Conservation (phyloP, 2,797 vertebrate genomes). For the Gouania willdenowi region DNA sequence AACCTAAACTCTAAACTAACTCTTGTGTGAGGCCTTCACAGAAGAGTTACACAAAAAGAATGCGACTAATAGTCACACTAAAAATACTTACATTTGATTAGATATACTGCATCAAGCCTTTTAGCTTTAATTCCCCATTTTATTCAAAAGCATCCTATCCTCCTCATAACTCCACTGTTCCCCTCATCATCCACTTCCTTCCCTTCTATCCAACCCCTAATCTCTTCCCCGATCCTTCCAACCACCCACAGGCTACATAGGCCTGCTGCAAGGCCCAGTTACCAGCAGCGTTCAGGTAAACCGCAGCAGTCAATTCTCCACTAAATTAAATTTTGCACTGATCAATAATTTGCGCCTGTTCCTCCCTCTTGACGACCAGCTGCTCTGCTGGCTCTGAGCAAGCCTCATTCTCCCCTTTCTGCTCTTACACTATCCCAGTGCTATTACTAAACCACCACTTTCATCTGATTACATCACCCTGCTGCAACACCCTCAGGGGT, state of each 20-base stretch:
- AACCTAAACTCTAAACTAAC: no score
- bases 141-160: constrained; percentile 47
- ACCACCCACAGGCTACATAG: constrained; percentile 64
- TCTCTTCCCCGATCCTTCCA: constrained; percentile 61
- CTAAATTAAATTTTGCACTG: constrained; percentile 74
- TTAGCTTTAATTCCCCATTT: constrained; percentile 57
- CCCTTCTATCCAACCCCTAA: constrained; percentile 66
- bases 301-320: constrained; percentile 71
- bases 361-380: constrained; percentile 49
- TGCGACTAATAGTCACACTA: constrained; percentile 64
- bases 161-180: constrained; percentile 59
- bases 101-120: constrained; percentile 70
- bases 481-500: constrained; percentile 69
- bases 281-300: constrained; percentile 60
- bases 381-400: constrained; percentile 43
- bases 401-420: constrained; percentile 42
- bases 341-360: constrained; percentile 66
- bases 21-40: no score
- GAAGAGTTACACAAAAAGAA: no score
- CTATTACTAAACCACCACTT: constrained; percentile 69
- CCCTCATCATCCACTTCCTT: constrained; percentile 65
- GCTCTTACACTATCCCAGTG: constrained; percentile 46
- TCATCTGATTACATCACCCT: constrained; percentile 81
- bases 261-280: constrained; percentile 57
- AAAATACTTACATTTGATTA: constrained; percentile 69